These are phyloP conservation scores for Heterotilapia buettikoferi DNA, from an alignment of 2,113 vertebrate genomes.

Conservation along the genomic window DNA sequence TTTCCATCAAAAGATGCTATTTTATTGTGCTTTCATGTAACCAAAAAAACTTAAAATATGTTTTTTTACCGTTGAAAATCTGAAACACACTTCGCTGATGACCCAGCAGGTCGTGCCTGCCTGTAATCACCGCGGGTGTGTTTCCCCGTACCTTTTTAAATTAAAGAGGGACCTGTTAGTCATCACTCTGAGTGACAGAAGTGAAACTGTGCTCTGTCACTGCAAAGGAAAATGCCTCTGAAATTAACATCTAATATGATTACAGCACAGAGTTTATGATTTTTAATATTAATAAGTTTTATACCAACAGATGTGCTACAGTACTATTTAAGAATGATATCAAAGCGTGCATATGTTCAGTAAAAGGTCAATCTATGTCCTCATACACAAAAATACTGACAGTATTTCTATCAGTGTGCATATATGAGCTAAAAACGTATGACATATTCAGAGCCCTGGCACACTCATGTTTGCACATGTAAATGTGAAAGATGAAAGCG, in stretches of 20 bases:
- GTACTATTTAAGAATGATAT: no score
- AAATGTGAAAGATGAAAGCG: slow-evolving; percentile 6
- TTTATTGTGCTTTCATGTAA: background rate
- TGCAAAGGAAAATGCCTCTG: background rate
- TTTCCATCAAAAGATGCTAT: background rate
- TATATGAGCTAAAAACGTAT: background rate
- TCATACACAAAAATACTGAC: background rate
- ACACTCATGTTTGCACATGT: background rate
- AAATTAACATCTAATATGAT: background rate
- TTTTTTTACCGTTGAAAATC: background rate
- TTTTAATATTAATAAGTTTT: background rate
- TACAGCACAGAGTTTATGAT: background rate
- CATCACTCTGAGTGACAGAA: background rate
- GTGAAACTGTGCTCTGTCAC: background rate
- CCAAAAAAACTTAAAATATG: background rate
- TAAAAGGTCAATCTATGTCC: background rate
- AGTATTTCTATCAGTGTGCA: background rate
- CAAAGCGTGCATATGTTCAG: background rate
- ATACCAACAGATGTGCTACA: background rate
- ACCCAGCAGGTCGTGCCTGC: background rate
- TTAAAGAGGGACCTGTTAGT: background rate
- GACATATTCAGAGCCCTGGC: background rate
- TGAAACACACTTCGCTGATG: background rate
- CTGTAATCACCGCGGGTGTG: background rate
- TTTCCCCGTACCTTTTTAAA: background rate